phyloP scores from a whole-genome alignment of 2,888 invertebrate species.

The Acronicta leporina region DNA sequence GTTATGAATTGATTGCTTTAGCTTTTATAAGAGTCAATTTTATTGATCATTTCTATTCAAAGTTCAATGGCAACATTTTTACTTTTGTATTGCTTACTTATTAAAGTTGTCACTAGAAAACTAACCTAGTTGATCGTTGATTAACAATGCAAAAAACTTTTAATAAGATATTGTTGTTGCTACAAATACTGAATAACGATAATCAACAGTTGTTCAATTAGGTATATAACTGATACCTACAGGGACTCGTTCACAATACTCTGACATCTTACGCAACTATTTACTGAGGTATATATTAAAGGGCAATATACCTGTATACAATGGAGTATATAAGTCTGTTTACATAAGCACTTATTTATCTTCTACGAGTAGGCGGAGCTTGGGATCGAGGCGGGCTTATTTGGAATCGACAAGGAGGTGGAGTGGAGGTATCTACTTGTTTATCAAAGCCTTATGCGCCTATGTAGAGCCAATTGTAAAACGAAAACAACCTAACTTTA shows the following conservation, averaged over 20 bases:
- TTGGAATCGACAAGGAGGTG: conserved; percentile 87
- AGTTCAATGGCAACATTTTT: conserved; percentile 7
- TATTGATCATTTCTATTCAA: conserved; percentile 34
- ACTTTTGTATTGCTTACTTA: not conserved
- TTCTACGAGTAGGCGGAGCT: conserved; percentile 84
- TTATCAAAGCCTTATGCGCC: conserved; percentile 71
- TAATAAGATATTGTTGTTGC: not conserved
- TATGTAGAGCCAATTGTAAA: conserved; percentile 9
- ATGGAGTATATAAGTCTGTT: conserved; percentile 76
- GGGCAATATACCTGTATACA: conserved; percentile 71
- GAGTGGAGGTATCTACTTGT: conserved; percentile 77
- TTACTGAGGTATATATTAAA: conserved; percentile 42
- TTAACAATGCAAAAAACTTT: not conserved
- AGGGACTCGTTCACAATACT: conserved; percentile 23
- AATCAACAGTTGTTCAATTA: conserved; percentile 7
- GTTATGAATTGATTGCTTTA: conserved; percentile 30
- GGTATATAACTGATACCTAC: conserved; percentile 17
- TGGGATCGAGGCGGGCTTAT: conserved; percentile 86
- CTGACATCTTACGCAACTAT: conserved; percentile 47
- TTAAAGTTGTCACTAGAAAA: not conserved
- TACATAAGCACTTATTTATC: conserved; percentile 85
- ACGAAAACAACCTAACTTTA: conserved; percentile 2
- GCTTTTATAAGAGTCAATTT: conserved; percentile 12
- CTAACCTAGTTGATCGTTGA: not conserved
- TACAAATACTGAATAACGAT: not conserved